Evolutionary conservation across 2,113 vertebrate genomes (phyloP).

Genomic region (Hippocampus mohnikei): DNA sequence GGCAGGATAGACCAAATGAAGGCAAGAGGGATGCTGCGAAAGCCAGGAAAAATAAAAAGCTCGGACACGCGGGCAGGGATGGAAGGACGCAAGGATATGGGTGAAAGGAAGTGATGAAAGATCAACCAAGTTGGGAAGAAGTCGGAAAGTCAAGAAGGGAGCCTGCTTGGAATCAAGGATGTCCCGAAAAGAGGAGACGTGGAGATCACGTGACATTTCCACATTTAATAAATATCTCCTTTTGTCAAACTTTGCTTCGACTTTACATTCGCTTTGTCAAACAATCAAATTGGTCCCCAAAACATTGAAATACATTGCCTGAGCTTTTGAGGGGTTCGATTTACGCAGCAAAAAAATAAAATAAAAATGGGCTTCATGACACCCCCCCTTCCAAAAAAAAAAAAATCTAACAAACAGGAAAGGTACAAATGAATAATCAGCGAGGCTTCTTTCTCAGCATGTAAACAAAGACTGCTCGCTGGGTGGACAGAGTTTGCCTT

Average conservation of each 20-base stretch:
- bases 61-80: no score
- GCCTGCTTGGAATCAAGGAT: no score
- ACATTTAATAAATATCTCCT: conserved; percentile 66
- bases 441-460: conserved; percentile 21
- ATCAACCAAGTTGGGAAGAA: no score
- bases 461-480: conserved; percentile 63
- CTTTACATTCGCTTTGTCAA: conserved; percentile 66
- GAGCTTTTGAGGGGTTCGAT: conserved; percentile 42
- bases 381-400: conserved; percentile 2
- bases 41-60: no score
- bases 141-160: no score
- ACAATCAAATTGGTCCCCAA: conserved; percentile 62
- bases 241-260: conserved; percentile 29
- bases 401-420: conserved; percentile 13
- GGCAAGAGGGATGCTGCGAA: no score
- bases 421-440: conserved; percentile 45
- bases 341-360: conserved; percentile 30
- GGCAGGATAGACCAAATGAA: no score
- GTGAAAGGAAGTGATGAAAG: no score
- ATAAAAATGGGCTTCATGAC: conserved; percentile 15
- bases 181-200: no score
- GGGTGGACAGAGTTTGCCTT: neutral
- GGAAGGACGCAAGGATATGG: no score
- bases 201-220: conserved; percentile 18
- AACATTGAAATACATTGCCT: conserved; percentile 40